Percentiles rank a stretch among this genome's conserved stretches.
These are phyloP conservation scores for Phylloscopus collybita DNA, from an alignment of 2,797 vertebrate species.

Conservation along the genomic window DNA sequence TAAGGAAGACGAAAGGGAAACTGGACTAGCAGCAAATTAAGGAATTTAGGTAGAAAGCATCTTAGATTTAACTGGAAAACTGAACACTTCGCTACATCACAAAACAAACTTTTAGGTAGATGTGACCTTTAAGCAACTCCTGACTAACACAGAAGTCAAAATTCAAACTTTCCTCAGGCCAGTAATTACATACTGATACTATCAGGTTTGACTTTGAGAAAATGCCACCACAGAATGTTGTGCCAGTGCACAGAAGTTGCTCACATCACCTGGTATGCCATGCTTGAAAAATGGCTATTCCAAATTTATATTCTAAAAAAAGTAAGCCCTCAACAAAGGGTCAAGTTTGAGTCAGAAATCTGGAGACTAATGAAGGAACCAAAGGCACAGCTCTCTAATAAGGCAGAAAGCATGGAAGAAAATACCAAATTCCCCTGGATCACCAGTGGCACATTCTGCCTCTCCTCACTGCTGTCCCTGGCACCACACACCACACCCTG, in stretches of 20 bases:
- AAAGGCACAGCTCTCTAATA: not conserved
- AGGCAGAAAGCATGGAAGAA: not conserved
- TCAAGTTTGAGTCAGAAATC: not conserved
- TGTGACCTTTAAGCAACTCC: not conserved
- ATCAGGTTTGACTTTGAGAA: not conserved
- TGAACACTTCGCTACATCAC: not conserved
- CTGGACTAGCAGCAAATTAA: not conserved
- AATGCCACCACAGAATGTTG: not conserved
- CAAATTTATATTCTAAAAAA: not conserved
- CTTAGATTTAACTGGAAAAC: not conserved
- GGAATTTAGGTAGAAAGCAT: not conserved
- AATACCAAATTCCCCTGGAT: not conserved
- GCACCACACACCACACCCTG: not conserved
- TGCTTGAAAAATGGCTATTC: not conserved
- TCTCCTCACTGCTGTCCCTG: not conserved
- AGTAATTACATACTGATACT: not conserved
- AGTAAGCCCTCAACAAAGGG: not conserved
- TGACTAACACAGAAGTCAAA: not conserved
- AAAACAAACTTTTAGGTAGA: not conserved
- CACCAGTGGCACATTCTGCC: not conserved
- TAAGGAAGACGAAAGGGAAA: not conserved
- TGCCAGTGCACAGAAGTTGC: accelerated
- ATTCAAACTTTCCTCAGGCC: not conserved
- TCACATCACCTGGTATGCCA: not conserved
- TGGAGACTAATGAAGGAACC: not conserved